These are phyloP conservation scores for Regulus satrapa DNA, from an alignment of 2,113 vertebrate species.

Conservation along the genomic window DNA sequence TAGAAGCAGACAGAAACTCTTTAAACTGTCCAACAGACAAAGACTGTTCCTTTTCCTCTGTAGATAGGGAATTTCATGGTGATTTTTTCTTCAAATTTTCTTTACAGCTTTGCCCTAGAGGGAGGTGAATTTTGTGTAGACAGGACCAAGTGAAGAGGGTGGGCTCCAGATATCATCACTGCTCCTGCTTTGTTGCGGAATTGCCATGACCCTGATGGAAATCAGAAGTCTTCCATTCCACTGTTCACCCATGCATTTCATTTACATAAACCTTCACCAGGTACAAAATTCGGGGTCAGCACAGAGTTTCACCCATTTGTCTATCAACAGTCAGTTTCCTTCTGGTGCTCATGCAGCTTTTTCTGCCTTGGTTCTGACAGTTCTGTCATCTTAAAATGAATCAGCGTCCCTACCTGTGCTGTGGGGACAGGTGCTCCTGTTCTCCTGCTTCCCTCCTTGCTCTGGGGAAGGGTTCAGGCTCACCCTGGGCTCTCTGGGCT, in stretches of 20 bases:
- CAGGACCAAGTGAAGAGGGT: neutral
- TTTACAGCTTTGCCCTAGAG: neutral
- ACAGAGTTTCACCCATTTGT: neutral
- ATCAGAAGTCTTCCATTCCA: neutral
- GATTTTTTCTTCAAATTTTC: neutral
- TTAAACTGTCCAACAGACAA: neutral
- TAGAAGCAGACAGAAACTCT: neutral
- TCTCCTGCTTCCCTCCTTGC: neutral
- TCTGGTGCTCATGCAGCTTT: neutral
- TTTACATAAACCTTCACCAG: accelerated
- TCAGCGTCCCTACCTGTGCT: accelerated
- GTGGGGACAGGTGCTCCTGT: accelerated
- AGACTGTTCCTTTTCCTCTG: neutral
- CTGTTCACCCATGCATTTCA: accelerated
- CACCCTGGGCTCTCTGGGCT: accelerated
- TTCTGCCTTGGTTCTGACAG: neutral
- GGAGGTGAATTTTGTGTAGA: neutral
- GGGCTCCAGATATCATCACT: accelerated
- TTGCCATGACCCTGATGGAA: neutral
- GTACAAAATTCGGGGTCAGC: accelerated
- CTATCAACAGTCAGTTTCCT: neutral
- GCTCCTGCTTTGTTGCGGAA: neutral
- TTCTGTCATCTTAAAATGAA: neutral
- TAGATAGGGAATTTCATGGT: accelerated
- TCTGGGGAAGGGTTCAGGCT: neutral